Percentiles rank a stretch among this genome's conserved stretches.
These are phyloP conservation scores for Oryzaephilus surinamensis DNA, from an alignment of 1,140 invertebrate genomes.

Conservation along the genomic window DNA sequence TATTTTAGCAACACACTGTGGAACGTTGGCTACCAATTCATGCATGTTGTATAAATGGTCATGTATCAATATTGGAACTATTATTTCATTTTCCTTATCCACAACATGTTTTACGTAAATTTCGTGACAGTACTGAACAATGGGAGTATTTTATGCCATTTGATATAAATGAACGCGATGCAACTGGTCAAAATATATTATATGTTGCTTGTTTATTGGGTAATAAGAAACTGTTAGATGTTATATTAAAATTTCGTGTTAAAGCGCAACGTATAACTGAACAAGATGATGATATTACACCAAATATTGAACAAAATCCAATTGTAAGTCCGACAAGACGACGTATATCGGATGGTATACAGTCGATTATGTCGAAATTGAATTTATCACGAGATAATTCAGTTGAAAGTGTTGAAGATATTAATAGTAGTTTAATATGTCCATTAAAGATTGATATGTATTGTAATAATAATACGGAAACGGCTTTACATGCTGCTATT, in stretches of 20 bases:
- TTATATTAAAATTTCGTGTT: slow-evolving; percentile 64
- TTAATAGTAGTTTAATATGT: slow-evolving; percentile 45
- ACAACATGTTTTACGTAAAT: slow-evolving; percentile 52
- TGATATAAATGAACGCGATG: slow-evolving; percentile 83
- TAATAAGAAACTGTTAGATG: slow-evolving; percentile 68
- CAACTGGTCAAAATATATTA: slow-evolving; percentile 77
- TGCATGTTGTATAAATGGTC: slow-evolving; percentile 82
- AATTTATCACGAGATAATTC: slow-evolving; percentile 45
- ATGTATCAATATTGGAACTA: slow-evolving; percentile 62
- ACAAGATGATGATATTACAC: slow-evolving; percentile 33
- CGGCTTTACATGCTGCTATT: slow-evolving; percentile 68
- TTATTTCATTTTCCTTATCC: slow-evolving; percentile 79
- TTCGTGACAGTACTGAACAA: slow-evolving; percentile 55
- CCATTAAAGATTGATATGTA: slow-evolving; percentile 65
- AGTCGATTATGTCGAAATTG: slow-evolving; percentile 74
- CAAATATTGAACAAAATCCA: slow-evolving; percentile 32
- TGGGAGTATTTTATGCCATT: slow-evolving; percentile 81
- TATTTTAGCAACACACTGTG: slow-evolving; percentile 63
- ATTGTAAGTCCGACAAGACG: slow-evolving; percentile 52
- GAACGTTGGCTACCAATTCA: slow-evolving; percentile 89
- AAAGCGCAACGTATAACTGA: slow-evolving; percentile 45
- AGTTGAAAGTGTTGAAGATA: slow-evolving; percentile 37
- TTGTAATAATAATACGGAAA: slow-evolving; percentile 64
- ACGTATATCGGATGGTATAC: slow-evolving; percentile 76
- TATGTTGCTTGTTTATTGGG: slow-evolving; percentile 81